phyloP scores from a whole-genome alignment of 1,140 invertebrate genomes.

The Drosophila rhopaloa region DNA sequence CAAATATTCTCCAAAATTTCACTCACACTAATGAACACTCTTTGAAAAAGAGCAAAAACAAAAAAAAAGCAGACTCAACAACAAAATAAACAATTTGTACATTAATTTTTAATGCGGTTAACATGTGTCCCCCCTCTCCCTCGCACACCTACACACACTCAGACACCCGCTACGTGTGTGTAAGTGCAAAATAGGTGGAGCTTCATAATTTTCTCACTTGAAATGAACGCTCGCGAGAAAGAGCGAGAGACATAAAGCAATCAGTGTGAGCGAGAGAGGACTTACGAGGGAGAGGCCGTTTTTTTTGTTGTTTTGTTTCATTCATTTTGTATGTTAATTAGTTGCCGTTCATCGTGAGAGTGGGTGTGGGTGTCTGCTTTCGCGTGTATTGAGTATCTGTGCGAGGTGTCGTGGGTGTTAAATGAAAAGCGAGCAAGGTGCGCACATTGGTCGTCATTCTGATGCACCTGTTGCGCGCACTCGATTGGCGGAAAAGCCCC shows the following conservation, averaged over 20 bases:
- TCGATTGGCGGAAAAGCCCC: conserved; percentile 55
- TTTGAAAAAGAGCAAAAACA: conserved; percentile 34
- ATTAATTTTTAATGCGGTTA: conserved; percentile 82
- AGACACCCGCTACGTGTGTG: conserved; percentile 28
- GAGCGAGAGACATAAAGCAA: conserved; percentile 23
- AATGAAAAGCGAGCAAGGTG: conserved; percentile 68
- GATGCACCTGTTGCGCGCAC: conserved; percentile 70
- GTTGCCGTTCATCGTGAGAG: conserved; percentile 36
- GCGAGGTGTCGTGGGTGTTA: conserved; percentile 68
- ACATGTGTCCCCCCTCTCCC: conserved; percentile 62
- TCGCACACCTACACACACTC: conserved; percentile 13
- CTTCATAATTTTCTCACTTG: conserved; percentile 80
- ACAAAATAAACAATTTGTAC: conserved; percentile 83
- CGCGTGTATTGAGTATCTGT: conserved; percentile 19
- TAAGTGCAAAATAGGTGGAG: conserved; percentile 75
- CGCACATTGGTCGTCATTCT: conserved; percentile 52
- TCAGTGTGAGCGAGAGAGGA: conserved; percentile 15
- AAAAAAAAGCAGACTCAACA: conserved; percentile 59
- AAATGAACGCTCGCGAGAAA: conserved; percentile 25
- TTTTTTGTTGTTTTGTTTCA: conserved; percentile 41
- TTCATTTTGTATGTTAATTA: conserved; percentile 80
- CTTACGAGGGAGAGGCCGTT: conserved; percentile 34
- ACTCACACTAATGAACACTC: background rate
- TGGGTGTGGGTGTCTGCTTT: conserved; percentile 18
- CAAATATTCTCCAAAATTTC: background rate